phyloP scores from a whole-genome alignment of 2,888 invertebrate species.

The Ctena decussata region DNA sequence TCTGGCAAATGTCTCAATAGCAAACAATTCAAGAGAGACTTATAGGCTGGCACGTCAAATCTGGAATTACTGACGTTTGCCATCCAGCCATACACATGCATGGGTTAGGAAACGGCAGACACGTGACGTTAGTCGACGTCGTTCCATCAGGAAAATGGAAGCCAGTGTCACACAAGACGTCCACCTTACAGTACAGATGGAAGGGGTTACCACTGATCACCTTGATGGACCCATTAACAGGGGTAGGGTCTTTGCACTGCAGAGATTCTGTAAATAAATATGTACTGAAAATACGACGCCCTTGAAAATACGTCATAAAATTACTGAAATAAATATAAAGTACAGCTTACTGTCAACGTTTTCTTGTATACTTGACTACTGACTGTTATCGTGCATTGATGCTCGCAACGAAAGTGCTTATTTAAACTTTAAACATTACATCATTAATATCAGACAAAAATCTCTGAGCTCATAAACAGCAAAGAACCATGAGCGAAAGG shows the following conservation, averaged over 20 bases:
- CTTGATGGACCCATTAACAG: conserved; percentile 16
- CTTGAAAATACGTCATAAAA: too few relatives aligned
- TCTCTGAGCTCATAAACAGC: too few relatives aligned
- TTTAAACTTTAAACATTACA: too few relatives aligned
- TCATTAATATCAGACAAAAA: too few relatives aligned
- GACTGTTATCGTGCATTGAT: too few relatives aligned
- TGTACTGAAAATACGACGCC: too few relatives aligned
- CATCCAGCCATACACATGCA: conserved; percentile 59
- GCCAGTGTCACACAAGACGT: conserved; percentile 47
- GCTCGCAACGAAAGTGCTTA: too few relatives aligned
- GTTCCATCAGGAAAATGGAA: conserved; percentile 29
- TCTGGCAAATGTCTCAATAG: too few relatives aligned
- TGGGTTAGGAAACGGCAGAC: conserved; percentile 53
- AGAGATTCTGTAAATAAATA: conserved; percentile 31
- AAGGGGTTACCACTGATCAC: conserved; percentile 24
- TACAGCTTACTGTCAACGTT: too few relatives aligned
- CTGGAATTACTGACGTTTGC: conserved; percentile 8
- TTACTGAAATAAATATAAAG: too few relatives aligned
- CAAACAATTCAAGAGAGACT: neutral
- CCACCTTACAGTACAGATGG: conserved; percentile 37
- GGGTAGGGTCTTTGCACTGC: conserved; percentile 40
- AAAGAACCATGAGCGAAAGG: too few relatives aligned
- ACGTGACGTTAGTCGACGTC: conserved; percentile 28
- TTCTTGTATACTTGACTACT: too few relatives aligned
- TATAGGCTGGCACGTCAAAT: conserved; percentile 22